phyloP scores from a whole-genome alignment of 2,888 invertebrate genomes.

The Drosophila ustulata region DNA sequence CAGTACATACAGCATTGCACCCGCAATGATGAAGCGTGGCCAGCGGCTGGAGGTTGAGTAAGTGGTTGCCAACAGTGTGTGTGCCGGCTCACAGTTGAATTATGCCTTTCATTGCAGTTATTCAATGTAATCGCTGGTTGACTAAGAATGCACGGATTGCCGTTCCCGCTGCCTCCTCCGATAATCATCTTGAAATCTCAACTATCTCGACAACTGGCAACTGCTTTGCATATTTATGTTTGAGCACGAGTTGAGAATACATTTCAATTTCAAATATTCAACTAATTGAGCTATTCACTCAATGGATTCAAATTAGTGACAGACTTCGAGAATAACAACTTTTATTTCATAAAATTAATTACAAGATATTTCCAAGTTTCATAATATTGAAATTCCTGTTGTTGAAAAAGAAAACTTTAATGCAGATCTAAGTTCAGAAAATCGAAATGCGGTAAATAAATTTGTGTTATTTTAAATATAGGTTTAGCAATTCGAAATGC shows the following conservation, averaged over 20 bases:
- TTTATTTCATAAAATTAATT: background rate
- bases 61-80: conserved; percentile 23
- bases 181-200: conserved; percentile 13
- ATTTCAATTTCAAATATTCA: conserved; percentile 7
- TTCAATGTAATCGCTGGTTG: conserved; percentile 43
- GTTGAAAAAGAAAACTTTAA: too few species aligned
- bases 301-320: too few species aligned
- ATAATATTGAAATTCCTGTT: background rate
- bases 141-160: conserved; percentile 39
- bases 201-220: conserved; percentile 16
- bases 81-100: conserved; percentile 35
- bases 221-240: conserved; percentile 1
- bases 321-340: background rate
- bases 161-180: conserved; percentile 7
- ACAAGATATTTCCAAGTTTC: background rate
- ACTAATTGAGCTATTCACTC: conserved; percentile 8
- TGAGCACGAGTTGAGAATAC: background rate
- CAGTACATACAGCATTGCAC: conserved; percentile 26
- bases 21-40: conserved; percentile 38
- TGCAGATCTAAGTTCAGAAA: too few species aligned
- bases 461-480: conserved; percentile 1
- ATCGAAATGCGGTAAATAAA: background rate
- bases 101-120: conserved; percentile 49
- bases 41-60: conserved; percentile 17
- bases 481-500: background rate